Conservation (phyloP, 2,888 invertebrate genomes). For the Eucera pruinosa region DNA sequence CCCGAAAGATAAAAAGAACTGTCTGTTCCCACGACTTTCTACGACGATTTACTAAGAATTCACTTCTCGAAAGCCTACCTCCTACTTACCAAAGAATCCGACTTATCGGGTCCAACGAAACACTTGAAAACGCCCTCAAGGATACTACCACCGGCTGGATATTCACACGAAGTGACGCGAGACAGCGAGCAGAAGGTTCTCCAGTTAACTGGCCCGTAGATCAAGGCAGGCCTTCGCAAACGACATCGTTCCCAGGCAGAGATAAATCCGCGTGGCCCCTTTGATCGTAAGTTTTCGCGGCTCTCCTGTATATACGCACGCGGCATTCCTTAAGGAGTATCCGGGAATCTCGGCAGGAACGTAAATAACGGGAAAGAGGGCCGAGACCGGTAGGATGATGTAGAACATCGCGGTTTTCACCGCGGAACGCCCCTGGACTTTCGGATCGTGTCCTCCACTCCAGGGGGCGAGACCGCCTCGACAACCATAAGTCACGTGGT, state of each 20-base stretch:
- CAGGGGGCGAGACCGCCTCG: conserved; percentile 63
- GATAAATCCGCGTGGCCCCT: conserved; percentile 48
- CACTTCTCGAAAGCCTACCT: no score
- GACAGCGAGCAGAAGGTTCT: neutral
- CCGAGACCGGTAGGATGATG: conserved; percentile 44
- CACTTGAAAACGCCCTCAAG: neutral
- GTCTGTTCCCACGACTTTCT: no score
- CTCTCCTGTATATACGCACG: neutral
- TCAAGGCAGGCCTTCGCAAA: neutral
- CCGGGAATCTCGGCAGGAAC: conserved; percentile 45
- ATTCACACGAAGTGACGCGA: conserved; percentile 4
- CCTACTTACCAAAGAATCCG: neutral
- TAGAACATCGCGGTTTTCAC: conserved; percentile 66
- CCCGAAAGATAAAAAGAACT: no score
- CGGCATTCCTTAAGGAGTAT: conserved; percentile 46
- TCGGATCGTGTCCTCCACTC: conserved; percentile 62
- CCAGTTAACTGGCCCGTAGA: neutral
- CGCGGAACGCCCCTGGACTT: conserved; percentile 68
- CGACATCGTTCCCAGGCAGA: conserved; percentile 16
- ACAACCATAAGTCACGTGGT: conserved; percentile 65
- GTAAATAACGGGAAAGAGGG: conserved; percentile 62
- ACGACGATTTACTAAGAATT: no score
- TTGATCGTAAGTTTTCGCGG: conserved; percentile 54
- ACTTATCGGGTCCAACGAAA: neutral
- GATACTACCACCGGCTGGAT: neutral